Evolutionary conservation across 2,113 vertebrate genomes (phyloP).

Genomic region (Piliocolobus tephrosceles): DNA sequence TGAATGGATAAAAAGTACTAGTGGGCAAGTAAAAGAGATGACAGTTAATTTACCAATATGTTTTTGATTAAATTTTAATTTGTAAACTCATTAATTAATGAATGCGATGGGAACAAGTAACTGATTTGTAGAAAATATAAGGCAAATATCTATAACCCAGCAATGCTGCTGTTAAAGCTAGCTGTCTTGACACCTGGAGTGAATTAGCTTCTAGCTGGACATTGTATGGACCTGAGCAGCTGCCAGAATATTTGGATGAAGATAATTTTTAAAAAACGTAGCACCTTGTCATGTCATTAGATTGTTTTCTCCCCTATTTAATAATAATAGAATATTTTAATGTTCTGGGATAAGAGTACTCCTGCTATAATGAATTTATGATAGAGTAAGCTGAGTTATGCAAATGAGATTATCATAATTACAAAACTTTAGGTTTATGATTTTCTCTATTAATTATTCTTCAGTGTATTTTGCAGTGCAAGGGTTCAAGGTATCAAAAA

Average conservation of each 20-base stretch:
- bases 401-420: conserved; percentile 57
- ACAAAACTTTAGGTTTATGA: conserved; percentile 34
- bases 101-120: not conserved
- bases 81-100: conserved; percentile 1
- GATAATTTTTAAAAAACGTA: not conserved
- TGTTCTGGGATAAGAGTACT: conserved; percentile 33
- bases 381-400: conserved; percentile 55
- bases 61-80: not conserved
- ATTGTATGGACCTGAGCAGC: not conserved
- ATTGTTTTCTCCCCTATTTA: conserved; percentile 3
- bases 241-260: not conserved
- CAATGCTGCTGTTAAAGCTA: not conserved
- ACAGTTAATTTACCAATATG: not conserved
- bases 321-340: conserved; percentile 53
- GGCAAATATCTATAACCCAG: not conserved
- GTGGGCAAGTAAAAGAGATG: not conserved
- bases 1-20: not conserved
- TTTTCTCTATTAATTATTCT: conserved; percentile 61
- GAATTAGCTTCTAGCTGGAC: not conserved
- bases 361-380: conserved; percentile 53
- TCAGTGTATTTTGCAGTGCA: not conserved
- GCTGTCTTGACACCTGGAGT: not conserved
- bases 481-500: conserved; percentile 50
- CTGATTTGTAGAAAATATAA: not conserved
- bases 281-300: not conserved